Base-by-base conservation (phyloP, 2,888 invertebrate species). In the Chaitophorus viminalis region DNA sequence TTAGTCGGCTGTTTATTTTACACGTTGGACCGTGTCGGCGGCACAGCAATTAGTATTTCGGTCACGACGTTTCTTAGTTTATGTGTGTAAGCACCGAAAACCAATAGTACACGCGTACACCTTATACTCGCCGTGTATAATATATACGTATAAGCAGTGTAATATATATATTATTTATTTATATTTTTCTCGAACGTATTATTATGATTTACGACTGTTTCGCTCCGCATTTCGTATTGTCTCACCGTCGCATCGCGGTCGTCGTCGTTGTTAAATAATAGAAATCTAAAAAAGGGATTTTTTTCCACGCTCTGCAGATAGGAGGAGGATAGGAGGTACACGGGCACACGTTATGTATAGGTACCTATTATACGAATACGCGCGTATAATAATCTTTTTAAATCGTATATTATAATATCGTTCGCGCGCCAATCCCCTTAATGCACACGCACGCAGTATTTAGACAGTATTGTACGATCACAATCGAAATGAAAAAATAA, bases 41-140 rank as follows among this genome's bases (percentile, higher is more conserved):
- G 17, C 39, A 52, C 14, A 68, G 68, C 70, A 78, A 87, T 87
- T 87, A 87, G 86, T 87, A 87, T 87, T 87, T 87, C 60, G 72
- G 86, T 87, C 86, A 87, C 86, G 86, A 79, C 74, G 39, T 60
- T 39, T 79, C 52, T 31, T 33, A 18, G 29, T 25, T 21, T 65
- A 29, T 31, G 29, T 11, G 29, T 0, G 46, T 21, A 25, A 52
- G 72, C 72, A 72, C 39, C 77, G 78, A 86, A 86, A 79, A 79
- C 79, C 60, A 60, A 87, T 87, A 74, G 52, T 60, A 29, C 54
- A 78, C 81, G 31, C 65, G 65, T 74, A 25, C 5, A 33, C 52
- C 14, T 39, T 36, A 36, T 25, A 9, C 14, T 21, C n/a, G 11
- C n/a, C 74, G n/a, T 54, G n/a, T 76, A 29, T n/a, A n/a, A n/a